Evolutionary conservation across 2,797 vertebrate genomes (phyloP).

Genomic region (Pseudochirops cupreus): DNA sequence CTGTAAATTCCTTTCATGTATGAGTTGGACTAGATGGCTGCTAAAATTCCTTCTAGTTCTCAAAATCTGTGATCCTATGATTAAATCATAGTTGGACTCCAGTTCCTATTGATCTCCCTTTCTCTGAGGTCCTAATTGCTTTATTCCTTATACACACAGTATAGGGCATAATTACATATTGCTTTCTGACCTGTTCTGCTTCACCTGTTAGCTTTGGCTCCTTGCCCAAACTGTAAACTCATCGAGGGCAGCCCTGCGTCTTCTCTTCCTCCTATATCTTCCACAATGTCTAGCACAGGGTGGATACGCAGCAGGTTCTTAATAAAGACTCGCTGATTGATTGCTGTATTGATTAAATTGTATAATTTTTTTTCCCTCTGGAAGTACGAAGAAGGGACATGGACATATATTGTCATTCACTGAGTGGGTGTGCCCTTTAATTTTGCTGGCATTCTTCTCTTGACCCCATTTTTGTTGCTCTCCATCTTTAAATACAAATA

Average conservation of each 20-base stretch:
- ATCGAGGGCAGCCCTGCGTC: not conserved
- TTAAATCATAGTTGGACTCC: not conserved
- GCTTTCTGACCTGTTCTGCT: not conserved
- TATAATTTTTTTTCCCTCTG: not conserved
- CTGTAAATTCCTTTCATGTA: not conserved
- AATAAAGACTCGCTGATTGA: not conserved
- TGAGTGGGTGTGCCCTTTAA: not conserved
- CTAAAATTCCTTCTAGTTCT: not conserved
- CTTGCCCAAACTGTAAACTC: not conserved
- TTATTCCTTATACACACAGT: not conserved
- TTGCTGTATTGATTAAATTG: not conserved
- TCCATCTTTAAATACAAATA: not conserved
- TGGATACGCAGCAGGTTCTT: not conserved
- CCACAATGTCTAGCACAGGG: accelerated
- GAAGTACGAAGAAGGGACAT: not conserved
- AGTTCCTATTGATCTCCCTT: not conserved
- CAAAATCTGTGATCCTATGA: not conserved
- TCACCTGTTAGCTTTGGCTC: not conserved
- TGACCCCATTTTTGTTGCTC: not conserved
- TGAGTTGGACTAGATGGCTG: not conserved
- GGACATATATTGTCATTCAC: not conserved
- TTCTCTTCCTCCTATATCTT: not conserved
- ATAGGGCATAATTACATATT: not conserved
- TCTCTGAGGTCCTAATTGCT: conserved; percentile 3
- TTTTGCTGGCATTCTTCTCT: conserved; percentile 15